Evolutionary conservation across 2,113 vertebrate species (phyloP).

Genomic region (Scomber japonicus): DNA sequence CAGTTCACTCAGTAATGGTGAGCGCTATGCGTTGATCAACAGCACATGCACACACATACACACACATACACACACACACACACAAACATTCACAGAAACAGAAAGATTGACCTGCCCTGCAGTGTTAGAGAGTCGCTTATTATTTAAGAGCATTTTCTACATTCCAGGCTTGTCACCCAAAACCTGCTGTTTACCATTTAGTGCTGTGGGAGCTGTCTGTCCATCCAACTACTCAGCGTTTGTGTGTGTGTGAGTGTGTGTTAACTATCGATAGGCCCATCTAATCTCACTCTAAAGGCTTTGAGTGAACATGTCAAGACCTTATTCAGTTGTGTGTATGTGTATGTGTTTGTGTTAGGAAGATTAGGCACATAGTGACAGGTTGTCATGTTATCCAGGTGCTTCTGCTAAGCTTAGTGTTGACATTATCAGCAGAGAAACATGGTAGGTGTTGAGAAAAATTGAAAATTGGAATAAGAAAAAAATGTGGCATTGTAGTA

Average conservation of each 20-base stretch:
- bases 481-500: not conserved
- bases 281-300: conserved; percentile 61
- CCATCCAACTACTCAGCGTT: conserved; percentile 46
- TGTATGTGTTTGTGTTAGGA: conserved; percentile 39
- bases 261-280: conserved; percentile 39
- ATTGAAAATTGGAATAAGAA: not conserved
- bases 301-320: conserved; percentile 66
- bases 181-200: conserved; percentile 73
- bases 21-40: conserved; percentile 3
- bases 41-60: not conserved
- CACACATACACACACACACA: not conserved
- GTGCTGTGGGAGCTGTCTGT: conserved; percentile 73
- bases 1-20: conserved; percentile 23
- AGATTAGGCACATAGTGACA: conserved; percentile 43
- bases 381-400: conserved; percentile 64
- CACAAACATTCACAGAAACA: conserved; percentile 14
- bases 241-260: conserved; percentile 13
- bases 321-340: conserved; percentile 27
- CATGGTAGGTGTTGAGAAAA: not conserved
- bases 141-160: conserved; percentile 75
- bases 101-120: conserved; percentile 58
- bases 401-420: conserved; percentile 55
- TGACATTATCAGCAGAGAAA: conserved; percentile 47
- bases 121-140: conserved; percentile 61
- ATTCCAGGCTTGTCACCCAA: conserved; percentile 76